Evolutionary conservation across 2,113 vertebrate species (phyloP).

Genomic region (Dascyllus trimaculatus): DNA sequence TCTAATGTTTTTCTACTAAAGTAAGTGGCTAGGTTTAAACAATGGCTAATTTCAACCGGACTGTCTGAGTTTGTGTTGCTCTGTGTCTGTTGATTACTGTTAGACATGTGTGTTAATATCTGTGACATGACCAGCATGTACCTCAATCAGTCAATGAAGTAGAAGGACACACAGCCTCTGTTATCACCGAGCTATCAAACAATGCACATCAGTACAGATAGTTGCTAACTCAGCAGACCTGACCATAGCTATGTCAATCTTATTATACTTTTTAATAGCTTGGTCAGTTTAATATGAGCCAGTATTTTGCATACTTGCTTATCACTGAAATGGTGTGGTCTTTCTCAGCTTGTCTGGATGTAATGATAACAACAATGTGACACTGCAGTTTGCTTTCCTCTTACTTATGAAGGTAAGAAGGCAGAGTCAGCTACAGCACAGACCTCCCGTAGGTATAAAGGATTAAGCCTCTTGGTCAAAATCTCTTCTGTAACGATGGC

Average conservation of each 20-base stretch:
- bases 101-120: slow-evolving; percentile 32
- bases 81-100: slow-evolving; percentile 24
- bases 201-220: slow-evolving; percentile 17
- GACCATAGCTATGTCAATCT: background rate
- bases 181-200: slow-evolving; percentile 46
- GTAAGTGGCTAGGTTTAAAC: slow-evolving; percentile 3
- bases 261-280: background rate
- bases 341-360: background rate
- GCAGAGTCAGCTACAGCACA: background rate
- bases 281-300: background rate
- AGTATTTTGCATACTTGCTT: background rate
- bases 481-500: background rate
- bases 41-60: background rate
- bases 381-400: background rate
- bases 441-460: background rate
- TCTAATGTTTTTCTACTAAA: background rate
- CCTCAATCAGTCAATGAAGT: slow-evolving; percentile 51
- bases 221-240: slow-evolving; percentile 15
- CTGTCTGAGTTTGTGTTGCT: slow-evolving; percentile 19
- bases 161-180: slow-evolving; percentile 36
- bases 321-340: background rate
- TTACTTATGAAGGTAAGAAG: background rate
- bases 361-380: background rate
- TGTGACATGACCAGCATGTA: slow-evolving; percentile 30
- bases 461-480: background rate